Evolutionary conservation across 1,140 invertebrate species (phyloP).

Genomic region (Battus philenor): DNA sequence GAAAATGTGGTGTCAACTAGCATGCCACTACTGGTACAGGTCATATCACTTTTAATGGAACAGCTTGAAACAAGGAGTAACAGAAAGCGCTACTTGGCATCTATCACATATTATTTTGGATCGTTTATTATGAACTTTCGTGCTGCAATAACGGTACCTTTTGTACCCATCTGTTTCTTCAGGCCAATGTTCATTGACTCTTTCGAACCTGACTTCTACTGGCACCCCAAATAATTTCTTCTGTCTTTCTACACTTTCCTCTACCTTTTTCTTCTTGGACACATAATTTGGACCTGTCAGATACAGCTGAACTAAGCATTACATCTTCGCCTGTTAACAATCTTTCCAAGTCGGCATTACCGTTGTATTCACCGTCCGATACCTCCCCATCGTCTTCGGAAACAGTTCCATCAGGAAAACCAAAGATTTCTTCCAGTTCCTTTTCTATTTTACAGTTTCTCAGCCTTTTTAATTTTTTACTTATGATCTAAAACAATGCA

Average conservation of each 20-base stretch:
- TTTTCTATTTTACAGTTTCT: conserved; percentile 14
- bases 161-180: conserved; percentile 1
- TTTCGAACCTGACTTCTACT: conserved; percentile 3
- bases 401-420: conserved; percentile 5
- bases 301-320: neutral
- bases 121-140: conserved; percentile 4
- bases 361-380: conserved; percentile 11
- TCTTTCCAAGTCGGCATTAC: neutral
- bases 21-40: too few relatives aligned
- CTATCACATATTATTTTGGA: conserved; percentile 3
- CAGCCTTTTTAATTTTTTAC: too few relatives aligned
- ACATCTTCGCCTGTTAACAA: neutral
- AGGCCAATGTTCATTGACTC: conserved; percentile 5
- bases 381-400: neutral
- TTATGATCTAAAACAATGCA: too few relatives aligned
- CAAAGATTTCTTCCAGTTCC: too few relatives aligned
- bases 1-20: too few relatives aligned
- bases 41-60: too few relatives aligned
- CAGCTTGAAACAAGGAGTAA: conserved; percentile 5
- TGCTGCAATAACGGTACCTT: conserved; percentile 10
- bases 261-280: too few relatives aligned
- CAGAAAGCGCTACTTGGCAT: neutral
- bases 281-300: neutral
- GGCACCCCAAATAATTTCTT: conserved; percentile 3
- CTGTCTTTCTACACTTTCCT: conserved; percentile 6